These are phyloP conservation scores for Pterobdella sp. DNA, from an alignment of 2,888 invertebrate genomes.

Conservation along the genomic window DNA sequence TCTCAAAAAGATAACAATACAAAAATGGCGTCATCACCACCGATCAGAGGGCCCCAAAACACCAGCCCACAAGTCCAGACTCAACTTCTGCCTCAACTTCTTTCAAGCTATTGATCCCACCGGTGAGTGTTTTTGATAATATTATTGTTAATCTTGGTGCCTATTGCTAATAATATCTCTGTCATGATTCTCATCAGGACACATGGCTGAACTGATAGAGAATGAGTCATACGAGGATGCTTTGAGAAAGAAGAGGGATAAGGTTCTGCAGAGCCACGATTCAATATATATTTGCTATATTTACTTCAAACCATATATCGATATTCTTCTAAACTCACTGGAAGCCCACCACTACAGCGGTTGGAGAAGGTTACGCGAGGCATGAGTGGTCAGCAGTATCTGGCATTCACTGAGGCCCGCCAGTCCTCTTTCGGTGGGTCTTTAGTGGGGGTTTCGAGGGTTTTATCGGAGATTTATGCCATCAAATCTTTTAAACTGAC, in stretches of 20 bases:
- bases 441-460: background rate
- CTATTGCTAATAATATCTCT: background rate
- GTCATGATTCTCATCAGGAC: background rate
- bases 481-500: too few species aligned
- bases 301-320: too few species aligned
- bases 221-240: background rate
- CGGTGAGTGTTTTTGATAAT: too few species aligned
- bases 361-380: slow-evolving; percentile 46
- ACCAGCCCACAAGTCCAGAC: slow-evolving; percentile 40
- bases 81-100: slow-evolving; percentile 50
- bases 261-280: too few species aligned
- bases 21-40: background rate
- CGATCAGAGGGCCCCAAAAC: background rate
- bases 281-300: too few species aligned
- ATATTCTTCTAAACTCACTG: background rate
- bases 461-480: too few species aligned
- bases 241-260: background rate
- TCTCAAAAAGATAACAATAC: too few species aligned
- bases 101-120: slow-evolving; percentile 52
- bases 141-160: too few species aligned
- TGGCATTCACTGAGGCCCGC: slow-evolving; percentile 71
- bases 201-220: background rate
- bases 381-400: slow-evolving; percentile 57
- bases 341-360: slow-evolving; percentile 40
- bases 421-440: slow-evolving; percentile 63